Percentiles rank a stretch among this genome's conserved stretches.
These are phyloP conservation scores for Rhinolophus ferrumequinum DNA, from an alignment of 2,113 vertebrate genomes.

Conservation along the genomic window DNA sequence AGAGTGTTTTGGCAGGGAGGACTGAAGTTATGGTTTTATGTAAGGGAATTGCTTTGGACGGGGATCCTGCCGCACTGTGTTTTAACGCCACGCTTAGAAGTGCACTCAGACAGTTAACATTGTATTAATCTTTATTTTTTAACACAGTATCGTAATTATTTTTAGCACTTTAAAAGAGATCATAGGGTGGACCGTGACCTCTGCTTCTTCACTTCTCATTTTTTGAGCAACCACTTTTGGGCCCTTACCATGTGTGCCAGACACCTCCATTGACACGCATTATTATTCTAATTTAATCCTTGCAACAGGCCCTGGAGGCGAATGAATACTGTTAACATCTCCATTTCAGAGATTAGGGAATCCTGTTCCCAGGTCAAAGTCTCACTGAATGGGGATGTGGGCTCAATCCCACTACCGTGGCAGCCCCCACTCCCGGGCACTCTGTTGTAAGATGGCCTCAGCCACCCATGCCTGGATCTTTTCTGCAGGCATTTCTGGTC, in stretches of 20 bases:
- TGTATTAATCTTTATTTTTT: slow-evolving; percentile 23
- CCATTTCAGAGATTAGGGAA: not conserved
- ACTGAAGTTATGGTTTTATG: slow-evolving; percentile 52
- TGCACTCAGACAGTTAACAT: not conserved
- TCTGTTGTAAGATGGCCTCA: not conserved
- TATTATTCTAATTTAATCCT: not conserved
- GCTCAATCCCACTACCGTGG: not conserved
- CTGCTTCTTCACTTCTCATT: not conserved
- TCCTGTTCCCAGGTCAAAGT: not conserved
- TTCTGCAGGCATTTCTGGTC: not conserved
- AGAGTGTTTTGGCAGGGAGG: slow-evolving; percentile 59
- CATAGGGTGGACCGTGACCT: not conserved
- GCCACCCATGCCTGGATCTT: not conserved
- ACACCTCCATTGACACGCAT: not conserved
- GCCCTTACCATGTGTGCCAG: not conserved
- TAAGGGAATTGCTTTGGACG: not conserved
- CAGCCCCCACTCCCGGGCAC: not conserved
- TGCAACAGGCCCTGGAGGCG: not conserved
- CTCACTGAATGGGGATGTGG: not conserved
- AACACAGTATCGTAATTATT: not conserved
- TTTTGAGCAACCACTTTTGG: not conserved
- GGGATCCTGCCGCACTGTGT: not conserved
- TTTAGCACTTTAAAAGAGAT: not conserved
- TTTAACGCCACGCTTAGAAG: not conserved
- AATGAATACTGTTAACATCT: not conserved